These are phyloP conservation scores for Eulimnadia texana DNA, from an alignment of 1,140 invertebrate genomes.

Conservation along the genomic window DNA sequence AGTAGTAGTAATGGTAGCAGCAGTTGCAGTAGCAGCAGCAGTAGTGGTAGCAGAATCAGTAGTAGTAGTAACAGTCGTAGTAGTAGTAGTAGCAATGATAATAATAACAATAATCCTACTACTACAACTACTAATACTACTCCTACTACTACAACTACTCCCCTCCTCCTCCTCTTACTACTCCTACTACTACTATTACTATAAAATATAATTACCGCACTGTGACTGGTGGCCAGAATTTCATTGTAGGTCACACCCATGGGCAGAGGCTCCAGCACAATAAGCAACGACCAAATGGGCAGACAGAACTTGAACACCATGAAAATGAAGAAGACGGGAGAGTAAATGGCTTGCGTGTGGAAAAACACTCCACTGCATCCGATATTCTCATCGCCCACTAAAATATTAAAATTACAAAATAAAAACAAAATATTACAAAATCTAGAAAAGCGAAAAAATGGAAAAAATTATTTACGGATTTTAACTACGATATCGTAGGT, in stretches of 20 bases:
- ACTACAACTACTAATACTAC: too few species aligned
- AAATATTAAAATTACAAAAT: slow-evolving; percentile 17
- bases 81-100: too few species aligned
- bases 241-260: slow-evolving; percentile 3
- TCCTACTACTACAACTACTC: too few species aligned
- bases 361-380: slow-evolving; percentile 40
- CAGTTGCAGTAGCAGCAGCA: too few species aligned
- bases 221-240: slow-evolving; percentile 7
- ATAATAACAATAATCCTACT: too few species aligned
- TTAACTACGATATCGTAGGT: slow-evolving; percentile 35
- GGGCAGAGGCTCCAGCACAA: slow-evolving; percentile 34
- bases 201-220: slow-evolving; percentile 6
- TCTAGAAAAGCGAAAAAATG: not conserved
- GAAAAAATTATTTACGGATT: slow-evolving; percentile 30
- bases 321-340: slow-evolving; percentile 31
- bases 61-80: too few species aligned
- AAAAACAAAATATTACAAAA: not conserved
- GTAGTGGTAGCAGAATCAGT: too few species aligned
- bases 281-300: slow-evolving; percentile 37
- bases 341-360: slow-evolving; percentile 35
- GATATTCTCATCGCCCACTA: slow-evolving; percentile 33
- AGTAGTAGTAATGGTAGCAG: too few species aligned
- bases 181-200: too few species aligned
- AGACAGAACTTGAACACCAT: slow-evolving; percentile 34
- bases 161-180: too few species aligned